Base-by-base conservation (phyloP, 92 coral and sea anemone genomes). In the Scolanthus callimorphus region DNA sequence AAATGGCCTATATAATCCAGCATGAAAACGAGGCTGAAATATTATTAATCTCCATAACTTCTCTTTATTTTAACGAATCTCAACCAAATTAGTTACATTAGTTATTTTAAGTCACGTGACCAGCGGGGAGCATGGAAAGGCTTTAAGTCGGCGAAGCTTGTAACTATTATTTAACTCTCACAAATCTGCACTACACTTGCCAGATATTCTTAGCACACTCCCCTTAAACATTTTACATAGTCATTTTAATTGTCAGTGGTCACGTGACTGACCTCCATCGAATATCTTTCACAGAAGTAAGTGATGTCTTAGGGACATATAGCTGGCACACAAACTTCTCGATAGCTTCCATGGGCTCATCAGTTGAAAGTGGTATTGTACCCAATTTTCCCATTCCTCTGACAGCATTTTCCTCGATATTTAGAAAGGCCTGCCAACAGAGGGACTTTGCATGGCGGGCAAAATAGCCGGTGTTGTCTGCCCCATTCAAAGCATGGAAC, bases 401-500 rank as follows among this genome's bases (percentile, higher is more conserved):
- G 44, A 62, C 28, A 11, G 38, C 41, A 17, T 67, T 62, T 25
- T 75, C 74, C 49, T 65, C 63, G n/a, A 59, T 21, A 27, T 43
- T 39, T 37, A 27, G 39, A 58, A 70, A 69, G 17, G 60, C 70
- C 24, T 62, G 69, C 67, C 72, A 73, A 29, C 64, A 73, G 31
- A 29, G 24, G 1, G 27, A 38, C 43, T 73, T 63, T 55, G 37
- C 79, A 11, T 73, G 48, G 27, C 30, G 17, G 37, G 49, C 25
- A 51, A 79, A 73, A 24, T 69, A 21, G 29, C 88, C 88, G 45
- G 78, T 76, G 51, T 54, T 60, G 31, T 51, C 63, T n/a, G 79
- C 79, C 31, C 83, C 89, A 53, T 58, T 76, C 28, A 69, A 25
- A 9, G 82, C 64, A 27, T 81, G 88, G 55, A 81, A 74, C 11